These are phyloP conservation scores for Typhlichthys subterraneus DNA, from an alignment of 2,797 vertebrate species.

Conservation along the genomic window DNA sequence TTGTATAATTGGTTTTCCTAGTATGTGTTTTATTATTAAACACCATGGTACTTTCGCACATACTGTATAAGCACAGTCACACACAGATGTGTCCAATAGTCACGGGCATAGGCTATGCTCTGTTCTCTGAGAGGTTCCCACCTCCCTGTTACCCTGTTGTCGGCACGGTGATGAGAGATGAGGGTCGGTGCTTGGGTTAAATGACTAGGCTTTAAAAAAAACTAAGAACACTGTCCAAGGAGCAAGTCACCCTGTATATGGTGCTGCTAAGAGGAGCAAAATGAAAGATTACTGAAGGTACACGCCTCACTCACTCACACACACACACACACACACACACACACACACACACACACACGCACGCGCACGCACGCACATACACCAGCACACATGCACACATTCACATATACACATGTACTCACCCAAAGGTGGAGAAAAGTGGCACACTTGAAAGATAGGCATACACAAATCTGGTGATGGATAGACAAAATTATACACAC, in stretches of 20 bases:
- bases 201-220: constrained; percentile 77
- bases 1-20: constrained; percentile 9
- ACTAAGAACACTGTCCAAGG: constrained; percentile 62
- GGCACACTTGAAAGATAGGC: constrained; percentile 4
- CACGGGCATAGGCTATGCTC: constrained; percentile 39
- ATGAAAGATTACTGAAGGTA: constrained; percentile 37
- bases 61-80: constrained; percentile 4
- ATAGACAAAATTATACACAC: not conserved
- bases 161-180: constrained; percentile 68
- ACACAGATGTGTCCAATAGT: not conserved
- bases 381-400: not conserved
- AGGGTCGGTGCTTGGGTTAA: constrained; percentile 85
- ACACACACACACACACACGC: not conserved
- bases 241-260: constrained; percentile 64
- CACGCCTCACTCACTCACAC: not conserved
- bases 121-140: constrained; percentile 56
- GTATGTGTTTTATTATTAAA: constrained; percentile 4
- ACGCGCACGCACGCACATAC: not conserved
- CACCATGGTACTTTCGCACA: not conserved
- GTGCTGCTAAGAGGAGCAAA: constrained; percentile 39
- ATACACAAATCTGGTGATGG: not conserved
- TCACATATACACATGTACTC: not conserved
- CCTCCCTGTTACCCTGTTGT: constrained; percentile 58
- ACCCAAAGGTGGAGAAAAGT: not conserved
- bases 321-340: not conserved